Conservation (phyloP, 2,113 vertebrate species). For the Dasyprocta punctata region DNA sequence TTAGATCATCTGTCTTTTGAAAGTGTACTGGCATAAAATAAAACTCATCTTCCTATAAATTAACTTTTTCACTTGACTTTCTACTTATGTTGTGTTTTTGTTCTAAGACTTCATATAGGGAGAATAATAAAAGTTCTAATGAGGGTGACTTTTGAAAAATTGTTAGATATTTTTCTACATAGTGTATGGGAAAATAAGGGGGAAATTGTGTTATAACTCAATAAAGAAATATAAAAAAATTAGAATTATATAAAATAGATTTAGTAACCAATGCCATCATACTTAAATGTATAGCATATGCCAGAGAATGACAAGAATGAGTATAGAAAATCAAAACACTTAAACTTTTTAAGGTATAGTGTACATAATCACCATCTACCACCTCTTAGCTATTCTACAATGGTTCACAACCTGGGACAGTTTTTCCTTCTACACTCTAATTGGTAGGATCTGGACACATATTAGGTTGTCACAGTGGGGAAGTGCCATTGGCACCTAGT, state of each 20-base stretch:
- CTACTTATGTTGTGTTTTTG: background rate
- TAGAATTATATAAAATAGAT: conserved; percentile 19
- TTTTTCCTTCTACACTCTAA: background rate
- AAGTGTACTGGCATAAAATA: conserved; percentile 12
- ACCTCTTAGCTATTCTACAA: background rate
- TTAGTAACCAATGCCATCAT: background rate
- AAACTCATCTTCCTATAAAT: background rate
- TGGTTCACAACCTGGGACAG: background rate
- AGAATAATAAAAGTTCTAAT: background rate
- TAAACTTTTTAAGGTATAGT: background rate
- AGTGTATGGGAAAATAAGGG: background rate
- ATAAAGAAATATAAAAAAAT: background rate
- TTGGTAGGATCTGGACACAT: background rate
- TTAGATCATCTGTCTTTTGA: background rate
- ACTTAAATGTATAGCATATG: background rate
- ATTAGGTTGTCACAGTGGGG: background rate
- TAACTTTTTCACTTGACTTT: conserved; percentile 26
- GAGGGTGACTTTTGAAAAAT: background rate
- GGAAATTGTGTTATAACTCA: background rate
- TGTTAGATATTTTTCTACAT: conserved; percentile 7
- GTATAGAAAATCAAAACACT: background rate
- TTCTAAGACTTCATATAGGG: background rate
- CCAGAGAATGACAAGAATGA: background rate
- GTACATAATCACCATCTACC: background rate
- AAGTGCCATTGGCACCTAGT: background rate